A percentile compares a stretch with the other conserved stretches of the same genome.
Evolutionary conservation across 2,797 vertebrate species (phyloP).

Genomic region (Cyprinella venusta): DNA sequence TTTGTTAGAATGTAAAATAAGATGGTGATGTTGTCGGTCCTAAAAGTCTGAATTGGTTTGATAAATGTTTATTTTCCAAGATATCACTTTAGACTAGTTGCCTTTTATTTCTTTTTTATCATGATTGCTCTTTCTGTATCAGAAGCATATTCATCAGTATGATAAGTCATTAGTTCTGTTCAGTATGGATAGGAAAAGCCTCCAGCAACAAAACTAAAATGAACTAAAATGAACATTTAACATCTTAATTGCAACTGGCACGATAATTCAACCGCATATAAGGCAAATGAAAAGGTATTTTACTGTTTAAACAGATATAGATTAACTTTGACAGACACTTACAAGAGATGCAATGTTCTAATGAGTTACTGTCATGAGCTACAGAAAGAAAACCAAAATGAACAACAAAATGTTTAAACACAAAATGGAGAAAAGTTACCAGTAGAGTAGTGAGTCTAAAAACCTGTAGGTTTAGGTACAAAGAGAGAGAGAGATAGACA

Average conservation of each 20-base stretch:
- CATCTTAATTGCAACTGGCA: background rate
- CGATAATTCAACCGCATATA: background rate
- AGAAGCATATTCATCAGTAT: background rate
- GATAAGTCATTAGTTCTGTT: background rate
- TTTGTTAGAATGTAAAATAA: constrained; percentile 24
- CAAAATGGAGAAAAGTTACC: background rate
- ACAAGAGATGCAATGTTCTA: background rate
- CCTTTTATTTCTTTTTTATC: background rate
- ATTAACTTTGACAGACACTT: background rate
- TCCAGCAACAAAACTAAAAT: background rate
- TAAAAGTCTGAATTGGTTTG: constrained; percentile 65
- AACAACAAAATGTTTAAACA: background rate
- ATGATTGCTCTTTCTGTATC: background rate
- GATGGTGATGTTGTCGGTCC: constrained; percentile 49
- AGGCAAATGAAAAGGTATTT: background rate
- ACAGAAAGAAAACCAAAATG: background rate
- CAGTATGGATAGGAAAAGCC: constrained; percentile 5
- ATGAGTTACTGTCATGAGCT: background rate
- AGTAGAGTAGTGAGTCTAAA: background rate
- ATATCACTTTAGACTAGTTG: background rate
- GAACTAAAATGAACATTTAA: constrained; percentile 19
- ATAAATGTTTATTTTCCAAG: constrained; percentile 28
- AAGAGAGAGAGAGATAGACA: background rate
- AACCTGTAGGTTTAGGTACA: constrained; percentile 4
- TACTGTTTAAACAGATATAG: background rate